phyloP scores from a whole-genome alignment of 2,797 vertebrate genomes.

The Enteromius argenteus region DNA sequence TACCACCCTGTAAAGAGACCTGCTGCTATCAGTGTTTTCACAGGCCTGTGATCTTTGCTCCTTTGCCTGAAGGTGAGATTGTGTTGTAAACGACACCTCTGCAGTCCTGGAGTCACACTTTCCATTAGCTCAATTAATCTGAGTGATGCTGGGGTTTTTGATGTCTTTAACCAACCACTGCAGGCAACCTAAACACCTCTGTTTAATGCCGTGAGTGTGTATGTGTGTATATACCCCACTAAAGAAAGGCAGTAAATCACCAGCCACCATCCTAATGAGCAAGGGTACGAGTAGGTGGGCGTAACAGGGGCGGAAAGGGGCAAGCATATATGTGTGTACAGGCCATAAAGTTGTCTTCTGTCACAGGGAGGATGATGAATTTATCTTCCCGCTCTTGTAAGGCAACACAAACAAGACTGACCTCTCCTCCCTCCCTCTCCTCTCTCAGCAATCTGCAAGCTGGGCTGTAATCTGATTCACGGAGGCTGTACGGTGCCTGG shows the following conservation, averaged over 20 bases:
- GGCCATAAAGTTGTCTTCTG: conserved; percentile 50
- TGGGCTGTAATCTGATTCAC: conserved; percentile 92
- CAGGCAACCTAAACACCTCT: conserved; percentile 26
- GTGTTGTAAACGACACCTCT: conserved; percentile 59
- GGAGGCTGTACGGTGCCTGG: conserved; percentile 87
- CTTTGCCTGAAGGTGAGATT: conserved; percentile 56
- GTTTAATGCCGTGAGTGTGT: conserved; percentile 1
- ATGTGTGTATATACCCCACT: background rate
- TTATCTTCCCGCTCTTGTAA: conserved; percentile 68
- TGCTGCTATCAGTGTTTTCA: conserved; percentile 54
- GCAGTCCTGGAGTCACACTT: conserved; percentile 59
- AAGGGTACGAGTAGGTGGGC: conserved; percentile 29
- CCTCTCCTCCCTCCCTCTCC: conserved; percentile 19
- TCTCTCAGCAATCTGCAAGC: conserved; percentile 90
- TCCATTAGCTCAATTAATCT: conserved; percentile 57
- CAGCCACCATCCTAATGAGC: conserved; percentile 10
- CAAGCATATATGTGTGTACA: conserved; percentile 36
- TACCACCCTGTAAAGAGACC: conserved; percentile 47
- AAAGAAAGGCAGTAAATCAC: conserved; percentile 52
- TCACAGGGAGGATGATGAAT: conserved; percentile 63
- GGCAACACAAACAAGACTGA: conserved; percentile 58
- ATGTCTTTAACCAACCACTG: conserved; percentile 23
- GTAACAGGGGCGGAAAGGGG: conserved; percentile 55
- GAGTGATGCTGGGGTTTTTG: conserved; percentile 46
- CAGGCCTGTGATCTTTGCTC: conserved; percentile 60